Evolutionary conservation across 2,797 vertebrate species (phyloP).

Genomic region (Eleutherodactylus coqui): DNA sequence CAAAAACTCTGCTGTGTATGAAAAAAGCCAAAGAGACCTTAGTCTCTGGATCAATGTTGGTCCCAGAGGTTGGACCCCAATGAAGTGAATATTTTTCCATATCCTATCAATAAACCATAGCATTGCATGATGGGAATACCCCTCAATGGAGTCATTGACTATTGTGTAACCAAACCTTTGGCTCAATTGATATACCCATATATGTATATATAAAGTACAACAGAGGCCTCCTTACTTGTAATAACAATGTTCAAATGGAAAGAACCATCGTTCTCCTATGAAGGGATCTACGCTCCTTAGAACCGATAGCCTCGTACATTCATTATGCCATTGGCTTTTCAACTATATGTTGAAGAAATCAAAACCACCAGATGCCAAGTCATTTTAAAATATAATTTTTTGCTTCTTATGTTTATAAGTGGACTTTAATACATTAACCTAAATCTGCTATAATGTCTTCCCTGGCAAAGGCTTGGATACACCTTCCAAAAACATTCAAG

Average conservation of each 20-base stretch:
- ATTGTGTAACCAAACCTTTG: too few relatives aligned
- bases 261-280: not conserved
- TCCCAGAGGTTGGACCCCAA: too few relatives aligned
- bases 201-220: too few relatives aligned
- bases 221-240: not conserved
- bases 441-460: conserved; percentile 46
- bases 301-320: not conserved
- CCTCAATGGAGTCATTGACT: too few relatives aligned
- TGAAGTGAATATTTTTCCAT: too few relatives aligned
- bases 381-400: not conserved
- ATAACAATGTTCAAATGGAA: not conserved
- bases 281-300: not conserved
- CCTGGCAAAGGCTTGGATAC: conserved; percentile 36
- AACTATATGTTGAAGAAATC: conserved; percentile 1
- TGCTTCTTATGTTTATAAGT: conserved; percentile 29
- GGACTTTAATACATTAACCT: conserved; percentile 37
- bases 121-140: too few relatives aligned
- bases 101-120: too few relatives aligned
- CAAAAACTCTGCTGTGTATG: too few relatives aligned
- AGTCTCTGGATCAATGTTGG: too few relatives aligned
- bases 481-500: conserved; percentile 50
- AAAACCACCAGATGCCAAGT: conserved; percentile 25
- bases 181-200: too few relatives aligned
- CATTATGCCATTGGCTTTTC: not conserved
- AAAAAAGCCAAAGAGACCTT: too few relatives aligned